phyloP scores from a whole-genome alignment of 2,888 invertebrate species.

The Tachina fera region DNA sequence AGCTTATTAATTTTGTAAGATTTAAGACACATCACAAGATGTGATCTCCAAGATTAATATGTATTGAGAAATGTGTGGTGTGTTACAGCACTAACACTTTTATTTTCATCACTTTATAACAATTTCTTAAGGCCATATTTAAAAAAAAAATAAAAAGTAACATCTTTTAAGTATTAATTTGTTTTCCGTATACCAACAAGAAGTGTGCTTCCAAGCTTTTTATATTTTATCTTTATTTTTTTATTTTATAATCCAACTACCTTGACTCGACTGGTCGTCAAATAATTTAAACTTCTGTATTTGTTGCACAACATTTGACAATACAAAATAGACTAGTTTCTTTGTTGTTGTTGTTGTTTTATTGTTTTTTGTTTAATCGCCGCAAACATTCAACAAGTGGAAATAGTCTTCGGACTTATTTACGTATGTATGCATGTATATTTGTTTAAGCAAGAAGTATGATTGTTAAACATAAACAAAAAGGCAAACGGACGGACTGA shows the following conservation, averaged over 20 bases:
- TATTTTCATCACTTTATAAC: too few species aligned
- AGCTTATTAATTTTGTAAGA: too few species aligned
- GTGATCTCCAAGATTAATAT: too few species aligned
- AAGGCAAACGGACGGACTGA: neutral
- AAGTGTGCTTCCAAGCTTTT: neutral
- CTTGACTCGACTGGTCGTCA: constrained; percentile 16
- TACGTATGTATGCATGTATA: neutral
- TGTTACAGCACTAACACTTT: too few species aligned
- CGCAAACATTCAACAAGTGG: constrained; percentile 45
- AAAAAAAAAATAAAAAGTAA: neutral
- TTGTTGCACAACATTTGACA: constrained; percentile 40
- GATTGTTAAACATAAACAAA: neutral
- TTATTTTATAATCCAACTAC: constrained; percentile 10
- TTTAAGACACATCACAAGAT: too few species aligned
- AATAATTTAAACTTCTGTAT: constrained; percentile 20
- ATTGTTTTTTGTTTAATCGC: constrained; percentile 16
- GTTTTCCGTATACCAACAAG: too few species aligned
- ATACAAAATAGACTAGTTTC: constrained; percentile 22
- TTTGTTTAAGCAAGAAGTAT: neutral
- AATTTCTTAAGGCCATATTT: neutral
- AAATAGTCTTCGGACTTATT: constrained; percentile 24
- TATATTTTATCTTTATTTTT: neutral
- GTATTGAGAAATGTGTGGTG: too few species aligned
- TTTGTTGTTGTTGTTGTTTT: constrained; percentile 1
- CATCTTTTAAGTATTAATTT: too few species aligned